A percentile compares a stretch with the other conserved stretches of the same genome.
Evolutionary conservation across 2,888 invertebrate genomes (phyloP).

Genomic region (Mythimna ferrago): DNA sequence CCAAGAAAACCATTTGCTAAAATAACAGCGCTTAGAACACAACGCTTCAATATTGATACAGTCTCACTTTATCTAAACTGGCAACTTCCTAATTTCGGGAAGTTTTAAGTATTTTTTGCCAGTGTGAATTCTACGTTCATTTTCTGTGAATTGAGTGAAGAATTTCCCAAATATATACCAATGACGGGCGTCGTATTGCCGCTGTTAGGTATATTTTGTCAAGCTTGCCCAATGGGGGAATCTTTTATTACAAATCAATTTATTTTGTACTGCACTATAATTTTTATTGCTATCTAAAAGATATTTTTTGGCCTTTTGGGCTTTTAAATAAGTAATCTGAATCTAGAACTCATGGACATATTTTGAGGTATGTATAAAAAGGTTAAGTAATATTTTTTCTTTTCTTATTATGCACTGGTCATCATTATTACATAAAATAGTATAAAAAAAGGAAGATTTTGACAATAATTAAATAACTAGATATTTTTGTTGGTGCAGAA

Average conservation of each 20-base stretch:
- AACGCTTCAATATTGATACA: constrained; percentile 2
- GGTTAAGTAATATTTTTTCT: too few species aligned
- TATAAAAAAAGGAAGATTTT: too few species aligned
- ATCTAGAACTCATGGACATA: background rate
- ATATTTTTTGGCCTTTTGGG: background rate
- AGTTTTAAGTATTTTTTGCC: background rate
- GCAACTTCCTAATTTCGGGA: background rate
- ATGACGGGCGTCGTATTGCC: background rate
- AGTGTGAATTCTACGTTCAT: background rate
- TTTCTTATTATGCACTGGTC: too few species aligned
- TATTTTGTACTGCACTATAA: constrained; percentile 2
- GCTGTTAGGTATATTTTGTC: constrained; percentile 3
- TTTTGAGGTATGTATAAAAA: too few species aligned
- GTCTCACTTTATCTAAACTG: constrained; percentile 12
- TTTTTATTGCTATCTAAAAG: background rate
- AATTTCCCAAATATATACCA: background rate
- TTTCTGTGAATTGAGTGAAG: background rate
- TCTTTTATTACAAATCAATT: background rate
- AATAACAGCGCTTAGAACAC: background rate
- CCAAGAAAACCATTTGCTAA: constrained; percentile 9
- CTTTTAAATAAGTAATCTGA: background rate
- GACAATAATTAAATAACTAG: too few species aligned
- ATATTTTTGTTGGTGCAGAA: too few species aligned
- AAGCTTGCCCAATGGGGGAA: background rate
- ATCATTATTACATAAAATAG: too few species aligned